Evolutionary conservation across 2,113 vertebrate genomes (phyloP), one percentile per base, ranked within the genome.

Genomic region (Callochromis pleurospilus): DNA sequence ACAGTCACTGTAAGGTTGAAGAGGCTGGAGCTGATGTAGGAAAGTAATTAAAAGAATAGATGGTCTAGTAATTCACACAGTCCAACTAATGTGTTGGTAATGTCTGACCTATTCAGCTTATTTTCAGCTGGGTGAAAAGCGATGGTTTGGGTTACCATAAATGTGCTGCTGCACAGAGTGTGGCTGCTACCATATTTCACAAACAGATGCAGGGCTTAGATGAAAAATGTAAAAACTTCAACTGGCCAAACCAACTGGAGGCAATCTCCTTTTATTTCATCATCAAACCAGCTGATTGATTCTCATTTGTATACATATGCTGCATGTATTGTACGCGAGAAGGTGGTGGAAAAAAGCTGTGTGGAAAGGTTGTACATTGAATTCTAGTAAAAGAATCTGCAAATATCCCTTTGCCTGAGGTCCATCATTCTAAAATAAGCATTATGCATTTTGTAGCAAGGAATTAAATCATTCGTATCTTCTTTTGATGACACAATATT

Each of bases 71-170:
- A 80, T 86, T 88, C 80, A 81, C 40, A 42, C 47, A 12, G 29
- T 79, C 40, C 5, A 42, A 80, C 42, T 85, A 80, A 86, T 79
- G 81, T 82, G 24, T 84, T 86, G 21, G 21, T 83, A 83, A 89
- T 84, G 68, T 87, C 68, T 93, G 91, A 93, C 91, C 91, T 90
- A 89, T 89, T 94, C 88, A 82, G 79, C 12, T 47, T 24, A 9
- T 90, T 87, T 73, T 85, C 55, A 91, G 89, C 79, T 65, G 54
- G 81, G 82, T 80, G 36, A 65, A 62, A 84, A 47, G 40, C 42
- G 80, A 47, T 81, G 58, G 93, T 89, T 60, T 91, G 89, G 89
- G 86, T 90, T 94, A 17, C 40, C 40, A 75, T 75, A 93, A 95
- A 93, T 95, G 91, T 73, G 36, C 42, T 65, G 86, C 88, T 90